Conservation (phyloP, 2,888 invertebrate species). For the Autographa pulchrina region DNA sequence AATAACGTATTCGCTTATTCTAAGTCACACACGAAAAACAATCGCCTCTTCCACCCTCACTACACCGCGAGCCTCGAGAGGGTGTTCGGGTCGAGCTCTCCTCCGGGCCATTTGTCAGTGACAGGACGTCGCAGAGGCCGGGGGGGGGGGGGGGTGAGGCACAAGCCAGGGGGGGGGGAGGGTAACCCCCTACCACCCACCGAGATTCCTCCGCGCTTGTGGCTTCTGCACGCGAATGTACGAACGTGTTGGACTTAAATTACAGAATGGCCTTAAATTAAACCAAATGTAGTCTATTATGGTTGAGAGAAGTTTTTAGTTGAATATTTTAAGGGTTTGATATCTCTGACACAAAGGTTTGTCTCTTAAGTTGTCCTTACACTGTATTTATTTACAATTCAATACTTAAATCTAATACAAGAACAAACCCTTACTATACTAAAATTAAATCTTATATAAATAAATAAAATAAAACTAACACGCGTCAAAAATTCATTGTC, state of each 20-base stretch:
- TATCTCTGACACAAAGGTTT: not conserved
- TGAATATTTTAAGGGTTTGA: constrained; percentile 7
- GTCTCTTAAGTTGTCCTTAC: too few relatives aligned
- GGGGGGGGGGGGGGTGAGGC: constrained; percentile 55
- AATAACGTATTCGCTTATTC: too few relatives aligned
- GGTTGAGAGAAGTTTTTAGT: constrained; percentile 16
- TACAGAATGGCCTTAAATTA: constrained; percentile 66
- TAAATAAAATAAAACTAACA: too few relatives aligned
- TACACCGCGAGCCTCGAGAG: constrained; percentile 73
- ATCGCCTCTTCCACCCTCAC: constrained; percentile 49
- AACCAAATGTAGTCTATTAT: constrained; percentile 59
- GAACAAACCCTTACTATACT: too few relatives aligned
- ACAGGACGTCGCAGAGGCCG: constrained; percentile 82
- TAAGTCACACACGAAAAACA: constrained; percentile 9
- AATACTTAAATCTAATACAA: too few relatives aligned
- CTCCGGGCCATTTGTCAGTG: constrained; percentile 89
- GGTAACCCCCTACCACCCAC: constrained; percentile 58
- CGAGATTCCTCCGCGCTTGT: constrained; percentile 76
- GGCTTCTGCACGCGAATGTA: constrained; percentile 81
- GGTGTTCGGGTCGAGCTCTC: constrained; percentile 86
- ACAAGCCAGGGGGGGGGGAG: constrained; percentile 35
- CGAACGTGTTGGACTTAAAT: constrained; percentile 74
- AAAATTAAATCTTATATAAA: too few relatives aligned
- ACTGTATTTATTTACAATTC: too few relatives aligned
- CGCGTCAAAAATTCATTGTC: too few relatives aligned